phyloP scores from a whole-genome alignment of 2,113 vertebrate species.

The Pterocles orientalis region DNA sequence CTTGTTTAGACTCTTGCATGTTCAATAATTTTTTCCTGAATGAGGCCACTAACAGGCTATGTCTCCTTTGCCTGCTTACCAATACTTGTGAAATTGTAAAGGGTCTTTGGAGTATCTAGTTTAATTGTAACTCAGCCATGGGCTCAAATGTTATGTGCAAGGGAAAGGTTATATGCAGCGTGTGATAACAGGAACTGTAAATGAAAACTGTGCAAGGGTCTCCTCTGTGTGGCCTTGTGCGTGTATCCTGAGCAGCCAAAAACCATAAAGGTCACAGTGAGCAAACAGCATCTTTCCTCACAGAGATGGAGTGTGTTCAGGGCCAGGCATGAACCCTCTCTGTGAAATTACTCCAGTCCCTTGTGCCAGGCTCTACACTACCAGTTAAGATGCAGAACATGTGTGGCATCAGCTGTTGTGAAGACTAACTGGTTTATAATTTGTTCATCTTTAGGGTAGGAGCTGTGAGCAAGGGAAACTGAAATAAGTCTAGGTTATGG shows the following conservation, averaged over 20 bases:
- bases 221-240: neutral
- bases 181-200: neutral
- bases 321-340: neutral
- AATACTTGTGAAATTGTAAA: neutral
- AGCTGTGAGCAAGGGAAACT: neutral
- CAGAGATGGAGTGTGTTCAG: neutral
- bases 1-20: neutral
- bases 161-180: neutral
- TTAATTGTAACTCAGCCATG: neutral
- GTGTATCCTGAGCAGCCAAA: neutral
- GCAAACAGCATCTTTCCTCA: neutral
- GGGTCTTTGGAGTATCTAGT: neutral
- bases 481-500: neutral
- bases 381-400: neutral
- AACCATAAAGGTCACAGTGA: neutral
- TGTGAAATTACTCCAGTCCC: neutral
- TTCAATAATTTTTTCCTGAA: neutral
- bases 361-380: neutral
- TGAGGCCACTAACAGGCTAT: neutral
- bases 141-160: neutral
- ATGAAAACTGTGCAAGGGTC: neutral
- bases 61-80: neutral
- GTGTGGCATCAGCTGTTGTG: accelerated
- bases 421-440: neutral
- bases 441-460: neutral